Evolutionary conservation across 2,888 invertebrate species (phyloP).

Genomic region (Oxystoma pomonae): DNA sequence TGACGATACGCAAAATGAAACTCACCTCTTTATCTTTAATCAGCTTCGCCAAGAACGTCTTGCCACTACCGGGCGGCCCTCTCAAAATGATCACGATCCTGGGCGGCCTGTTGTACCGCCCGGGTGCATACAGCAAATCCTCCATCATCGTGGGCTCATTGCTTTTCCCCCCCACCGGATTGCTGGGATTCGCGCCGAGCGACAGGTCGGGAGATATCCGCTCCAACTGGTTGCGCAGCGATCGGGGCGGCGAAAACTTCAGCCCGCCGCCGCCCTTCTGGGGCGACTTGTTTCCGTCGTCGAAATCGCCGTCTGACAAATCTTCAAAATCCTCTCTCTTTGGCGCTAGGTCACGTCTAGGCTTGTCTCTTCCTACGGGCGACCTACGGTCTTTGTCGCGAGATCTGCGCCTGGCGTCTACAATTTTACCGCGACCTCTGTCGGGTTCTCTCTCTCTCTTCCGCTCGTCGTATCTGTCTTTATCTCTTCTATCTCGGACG

Average conservation of each 20-base stretch:
- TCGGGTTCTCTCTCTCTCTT: conserved; percentile 6
- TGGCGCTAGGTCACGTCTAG: not conserved
- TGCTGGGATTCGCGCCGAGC: conserved; percentile 20
- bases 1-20: too few species aligned
- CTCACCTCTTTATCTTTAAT: conserved; percentile 74
- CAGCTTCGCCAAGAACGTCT: conserved; percentile 83
- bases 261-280: not conserved
- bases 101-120: conserved; percentile 72
- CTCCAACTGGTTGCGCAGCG: not conserved
- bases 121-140: conserved; percentile 77
- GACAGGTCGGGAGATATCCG: conserved; percentile 4
- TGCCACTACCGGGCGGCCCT: conserved; percentile 93
- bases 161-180: conserved; percentile 13
- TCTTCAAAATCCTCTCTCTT: conserved; percentile 18
- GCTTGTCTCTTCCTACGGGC: not conserved
- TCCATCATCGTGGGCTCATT: conserved; percentile 56
- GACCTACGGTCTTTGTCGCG: not conserved
- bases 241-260: conserved; percentile 10
- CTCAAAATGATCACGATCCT: conserved; percentile 83
- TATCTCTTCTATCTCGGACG: conserved; percentile 6
- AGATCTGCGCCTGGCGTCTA: not conserved
- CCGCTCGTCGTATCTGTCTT: not conserved
- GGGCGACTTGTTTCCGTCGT: conserved; percentile 9
- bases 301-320: conserved; percentile 21
- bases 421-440: not conserved